These are phyloP conservation scores for Scytalopus superciliaris DNA, from an alignment of 2,113 vertebrate genomes.

Conservation along the genomic window DNA sequence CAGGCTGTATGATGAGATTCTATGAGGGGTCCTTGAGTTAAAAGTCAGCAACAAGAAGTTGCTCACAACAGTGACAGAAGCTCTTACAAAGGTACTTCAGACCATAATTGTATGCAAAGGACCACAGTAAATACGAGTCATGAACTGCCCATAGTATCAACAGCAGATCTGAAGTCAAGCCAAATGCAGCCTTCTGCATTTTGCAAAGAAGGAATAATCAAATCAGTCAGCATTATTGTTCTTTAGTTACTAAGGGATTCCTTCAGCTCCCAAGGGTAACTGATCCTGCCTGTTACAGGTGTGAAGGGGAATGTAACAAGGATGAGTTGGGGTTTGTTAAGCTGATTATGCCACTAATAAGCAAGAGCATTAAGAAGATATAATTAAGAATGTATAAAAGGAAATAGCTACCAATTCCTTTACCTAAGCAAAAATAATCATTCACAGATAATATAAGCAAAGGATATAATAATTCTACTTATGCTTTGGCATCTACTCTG, in stretches of 20 bases:
- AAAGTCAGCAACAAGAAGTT: constrained; percentile 70
- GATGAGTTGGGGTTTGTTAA: neutral
- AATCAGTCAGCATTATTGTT: neutral
- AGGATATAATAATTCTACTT: neutral
- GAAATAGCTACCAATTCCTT: neutral
- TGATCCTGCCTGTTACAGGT: neutral
- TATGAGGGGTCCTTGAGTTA: constrained; percentile 52
- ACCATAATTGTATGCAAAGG: constrained; percentile 65
- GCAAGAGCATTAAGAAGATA: neutral
- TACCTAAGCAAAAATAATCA: neutral
- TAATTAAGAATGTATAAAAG: neutral
- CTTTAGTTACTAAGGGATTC: constrained; percentile 45
- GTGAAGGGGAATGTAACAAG: neutral
- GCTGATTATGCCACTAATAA: neutral
- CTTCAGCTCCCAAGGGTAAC: neutral
- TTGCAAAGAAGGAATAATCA: neutral
- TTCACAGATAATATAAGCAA: neutral
- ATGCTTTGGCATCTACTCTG: neutral
- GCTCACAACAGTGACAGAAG: constrained; percentile 58
- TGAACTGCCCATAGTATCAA: constrained; percentile 62
- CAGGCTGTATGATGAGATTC: neutral
- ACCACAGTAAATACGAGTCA: constrained; percentile 53
- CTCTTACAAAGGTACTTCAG: constrained; percentile 63
- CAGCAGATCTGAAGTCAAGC: constrained; percentile 57
- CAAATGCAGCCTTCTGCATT: constrained; percentile 45